Evolutionary conservation across 2,113 vertebrate species (phyloP).

Genomic region (Astur gentilis): DNA sequence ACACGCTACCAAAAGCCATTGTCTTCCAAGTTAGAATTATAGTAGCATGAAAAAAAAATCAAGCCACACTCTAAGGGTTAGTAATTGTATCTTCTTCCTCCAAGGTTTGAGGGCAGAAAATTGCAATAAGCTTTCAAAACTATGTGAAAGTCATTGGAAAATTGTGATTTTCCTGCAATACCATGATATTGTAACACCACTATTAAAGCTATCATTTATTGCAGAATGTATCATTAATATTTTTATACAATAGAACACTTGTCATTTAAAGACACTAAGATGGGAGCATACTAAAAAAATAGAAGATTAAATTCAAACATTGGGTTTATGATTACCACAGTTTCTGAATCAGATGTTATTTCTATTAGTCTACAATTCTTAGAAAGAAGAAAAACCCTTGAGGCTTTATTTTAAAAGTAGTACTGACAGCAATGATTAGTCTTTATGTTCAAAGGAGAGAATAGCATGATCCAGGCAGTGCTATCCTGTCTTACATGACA

Average conservation of each 20-base stretch:
- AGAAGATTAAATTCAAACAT: neutral
- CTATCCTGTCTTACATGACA: neutral
- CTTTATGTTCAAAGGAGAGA: neutral
- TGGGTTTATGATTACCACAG: neutral
- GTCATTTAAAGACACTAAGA: neutral
- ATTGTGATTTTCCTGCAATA: neutral
- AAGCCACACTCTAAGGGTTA: neutral
- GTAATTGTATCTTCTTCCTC: neutral
- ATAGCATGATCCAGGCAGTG: neutral
- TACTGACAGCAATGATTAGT: neutral
- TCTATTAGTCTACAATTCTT: neutral
- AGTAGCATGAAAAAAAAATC: neutral
- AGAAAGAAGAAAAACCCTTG: neutral
- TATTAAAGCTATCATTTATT: neutral
- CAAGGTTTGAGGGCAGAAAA: neutral
- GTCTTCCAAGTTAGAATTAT: neutral
- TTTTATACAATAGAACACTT: neutral
- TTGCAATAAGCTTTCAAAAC: neutral
- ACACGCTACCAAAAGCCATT: neutral
- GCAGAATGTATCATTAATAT: neutral
- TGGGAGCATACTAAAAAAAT: neutral
- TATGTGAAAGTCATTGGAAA: neutral
- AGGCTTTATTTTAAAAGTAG: neutral
- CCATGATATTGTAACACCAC: neutral
- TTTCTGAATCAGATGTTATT: neutral